These are phyloP conservation scores for Micronycteris hirsuta DNA, from an alignment of 2,113 vertebrate species.

Conservation along the genomic window DNA sequence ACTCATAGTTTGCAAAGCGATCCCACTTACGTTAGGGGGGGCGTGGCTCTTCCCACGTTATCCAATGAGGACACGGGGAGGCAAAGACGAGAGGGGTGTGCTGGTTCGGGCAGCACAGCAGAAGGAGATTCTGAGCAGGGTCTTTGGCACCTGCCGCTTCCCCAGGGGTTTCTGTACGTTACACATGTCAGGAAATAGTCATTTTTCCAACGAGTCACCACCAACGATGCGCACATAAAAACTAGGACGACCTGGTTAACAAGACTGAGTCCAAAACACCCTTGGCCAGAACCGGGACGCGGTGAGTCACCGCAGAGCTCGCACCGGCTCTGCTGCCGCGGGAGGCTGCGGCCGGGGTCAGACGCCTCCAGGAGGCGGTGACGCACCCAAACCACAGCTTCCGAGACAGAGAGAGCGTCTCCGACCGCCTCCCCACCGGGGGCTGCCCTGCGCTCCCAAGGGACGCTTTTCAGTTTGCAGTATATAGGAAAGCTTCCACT, in stretches of 20 bases:
- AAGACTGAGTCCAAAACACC: not conserved
- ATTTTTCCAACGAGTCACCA: not conserved
- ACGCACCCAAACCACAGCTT: not conserved
- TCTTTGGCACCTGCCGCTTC: no score
- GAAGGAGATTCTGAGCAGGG: not conserved
- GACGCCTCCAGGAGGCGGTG: not conserved
- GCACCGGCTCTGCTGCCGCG: not conserved
- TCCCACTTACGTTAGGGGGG: not conserved
- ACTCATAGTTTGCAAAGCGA: not conserved
- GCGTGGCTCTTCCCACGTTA: not conserved
- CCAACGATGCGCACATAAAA: not conserved
- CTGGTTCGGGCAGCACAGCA: not conserved
- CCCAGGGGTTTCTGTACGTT: not conserved
- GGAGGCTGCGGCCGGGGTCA: no score
- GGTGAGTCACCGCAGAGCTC: not conserved
- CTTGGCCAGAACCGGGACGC: not conserved
- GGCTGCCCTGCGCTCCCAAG: not conserved
- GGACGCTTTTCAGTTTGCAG: not conserved
- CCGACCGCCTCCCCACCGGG: not conserved
- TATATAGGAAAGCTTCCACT: not conserved
- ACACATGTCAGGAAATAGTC: not conserved
- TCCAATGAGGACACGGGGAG: not conserved
- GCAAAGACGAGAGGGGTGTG: not conserved
- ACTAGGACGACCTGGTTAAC: not conserved
- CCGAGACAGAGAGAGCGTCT: not conserved